Evolutionary conservation across 2,888 invertebrate species (phyloP).

Genomic region (Trissolcus brochymenae): DNA sequence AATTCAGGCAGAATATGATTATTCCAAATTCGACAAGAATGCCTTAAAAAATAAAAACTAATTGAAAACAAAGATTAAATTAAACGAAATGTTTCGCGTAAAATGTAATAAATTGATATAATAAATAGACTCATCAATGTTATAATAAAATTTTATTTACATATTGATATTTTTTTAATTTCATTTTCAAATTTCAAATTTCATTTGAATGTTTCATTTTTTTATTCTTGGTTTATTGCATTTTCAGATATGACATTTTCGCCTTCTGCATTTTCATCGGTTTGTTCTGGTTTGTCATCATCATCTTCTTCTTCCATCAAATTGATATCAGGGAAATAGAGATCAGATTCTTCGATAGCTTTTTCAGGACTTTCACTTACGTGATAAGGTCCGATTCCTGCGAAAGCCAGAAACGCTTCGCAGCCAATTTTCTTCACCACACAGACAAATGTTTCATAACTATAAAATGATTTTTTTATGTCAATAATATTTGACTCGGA

Average conservation of each 20-base stretch:
- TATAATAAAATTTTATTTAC: too few relatives aligned
- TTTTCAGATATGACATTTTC: constrained; percentile 34
- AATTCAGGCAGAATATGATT: too few relatives aligned
- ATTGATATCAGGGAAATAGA: constrained; percentile 69
- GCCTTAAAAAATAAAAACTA: too few relatives aligned
- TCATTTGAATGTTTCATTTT: too few relatives aligned
- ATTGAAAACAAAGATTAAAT: too few relatives aligned
- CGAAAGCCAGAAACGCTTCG: constrained; percentile 73
- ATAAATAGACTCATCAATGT: too few relatives aligned
- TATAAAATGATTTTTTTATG: constrained; percentile 33
- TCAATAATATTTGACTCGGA: too few relatives aligned
- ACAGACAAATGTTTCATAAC: constrained; percentile 72
- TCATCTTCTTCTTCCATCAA: constrained; percentile 70
- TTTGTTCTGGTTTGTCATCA: constrained; percentile 68
- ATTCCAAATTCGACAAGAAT: too few relatives aligned
- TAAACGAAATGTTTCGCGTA: too few relatives aligned
- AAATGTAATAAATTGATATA: too few relatives aligned
- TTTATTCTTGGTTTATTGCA: constrained; percentile 2
- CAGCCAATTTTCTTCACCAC: constrained; percentile 70
- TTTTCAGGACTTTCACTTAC: constrained; percentile 73
- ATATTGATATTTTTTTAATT: too few relatives aligned
- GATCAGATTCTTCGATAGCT: constrained; percentile 69
- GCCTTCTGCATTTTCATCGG: constrained; percentile 59
- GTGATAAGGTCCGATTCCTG: constrained; percentile 74
- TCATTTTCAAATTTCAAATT: too few relatives aligned